Evolutionary conservation across 1,140 invertebrate genomes (phyloP).

Genomic region (Hylaeus volcanicus): DNA sequence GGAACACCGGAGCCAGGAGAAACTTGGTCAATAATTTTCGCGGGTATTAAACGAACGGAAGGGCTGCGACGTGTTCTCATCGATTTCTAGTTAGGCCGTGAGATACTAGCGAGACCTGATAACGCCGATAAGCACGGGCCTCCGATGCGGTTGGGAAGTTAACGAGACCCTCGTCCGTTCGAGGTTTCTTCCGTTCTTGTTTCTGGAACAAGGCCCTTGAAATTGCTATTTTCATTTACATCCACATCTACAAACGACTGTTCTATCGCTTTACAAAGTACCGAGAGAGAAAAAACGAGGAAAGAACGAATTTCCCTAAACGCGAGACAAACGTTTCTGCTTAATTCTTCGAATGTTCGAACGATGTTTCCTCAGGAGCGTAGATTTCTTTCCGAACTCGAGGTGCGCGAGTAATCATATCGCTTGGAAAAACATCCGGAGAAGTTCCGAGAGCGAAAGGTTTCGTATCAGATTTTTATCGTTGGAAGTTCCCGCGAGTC

Average conservation of each 20-base stretch:
- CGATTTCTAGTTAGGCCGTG: slow-evolving; percentile 22
- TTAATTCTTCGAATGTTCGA: not conserved
- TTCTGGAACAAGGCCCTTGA: not conserved
- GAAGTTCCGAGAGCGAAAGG: not conserved
- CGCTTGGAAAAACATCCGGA: not conserved
- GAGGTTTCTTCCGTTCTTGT: not conserved
- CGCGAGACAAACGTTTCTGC: too few species aligned
- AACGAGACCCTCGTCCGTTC: not conserved
- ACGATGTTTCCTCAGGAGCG: too few species aligned
- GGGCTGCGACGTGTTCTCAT: slow-evolving; percentile 2
- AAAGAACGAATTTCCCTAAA: too few species aligned
- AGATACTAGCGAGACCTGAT: slow-evolving; percentile 1
- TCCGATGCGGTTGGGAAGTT: not conserved
- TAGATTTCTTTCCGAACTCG: not conserved
- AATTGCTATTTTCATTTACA: not conserved
- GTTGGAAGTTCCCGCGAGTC: not conserved
- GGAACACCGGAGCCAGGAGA: not conserved
- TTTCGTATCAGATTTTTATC: slow-evolving; percentile 1
- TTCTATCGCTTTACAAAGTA: too few species aligned
- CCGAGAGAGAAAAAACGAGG: too few species aligned
- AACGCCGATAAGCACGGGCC: slow-evolving; percentile 19
- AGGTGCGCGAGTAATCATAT: not conserved
- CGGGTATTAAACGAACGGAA: slow-evolving; percentile 21
- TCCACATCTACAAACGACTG: not conserved
- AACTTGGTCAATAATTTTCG: slow-evolving; percentile 29